These are phyloP conservation scores for Pandemis corylana DNA, from an alignment of 2,888 invertebrate genomes.

Conservation along the genomic window DNA sequence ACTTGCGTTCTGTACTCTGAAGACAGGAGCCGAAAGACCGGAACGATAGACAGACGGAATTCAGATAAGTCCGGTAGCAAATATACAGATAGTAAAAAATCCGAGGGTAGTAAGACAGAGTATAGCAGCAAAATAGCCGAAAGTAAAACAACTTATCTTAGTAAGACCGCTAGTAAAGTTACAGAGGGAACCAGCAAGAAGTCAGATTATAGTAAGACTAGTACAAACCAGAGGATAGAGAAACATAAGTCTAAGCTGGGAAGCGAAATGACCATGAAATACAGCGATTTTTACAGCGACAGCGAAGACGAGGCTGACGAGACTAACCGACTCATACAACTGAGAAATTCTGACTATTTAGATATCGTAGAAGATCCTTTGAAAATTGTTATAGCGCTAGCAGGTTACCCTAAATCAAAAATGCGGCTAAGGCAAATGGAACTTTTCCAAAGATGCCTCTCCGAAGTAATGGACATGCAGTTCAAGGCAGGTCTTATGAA, in stretches of 20 bases:
- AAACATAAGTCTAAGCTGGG: conserved; percentile 49
- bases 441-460: conserved; percentile 65
- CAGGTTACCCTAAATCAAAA: conserved; percentile 74
- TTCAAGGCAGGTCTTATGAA: conserved; percentile 68
- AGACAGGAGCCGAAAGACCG: conserved; percentile 49
- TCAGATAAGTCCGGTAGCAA: conserved; percentile 56
- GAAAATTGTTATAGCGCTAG: conserved; percentile 70
- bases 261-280: conserved; percentile 63
- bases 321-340: conserved; percentile 68
- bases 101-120: conserved; percentile 44
- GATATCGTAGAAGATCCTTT: conserved; percentile 70
- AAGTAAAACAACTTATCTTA: conserved; percentile 43
- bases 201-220: conserved; percentile 47
- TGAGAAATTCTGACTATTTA: conserved; percentile 70
- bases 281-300: conserved; percentile 67
- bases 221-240: conserved; percentile 47
- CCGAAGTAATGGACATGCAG: conserved; percentile 74
- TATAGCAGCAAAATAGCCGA: conserved; percentile 56
- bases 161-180: conserved; percentile 47
- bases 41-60: conserved; percentile 31
- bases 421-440: conserved; percentile 73
- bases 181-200: conserved; percentile 25
- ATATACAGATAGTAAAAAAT: conserved; percentile 47
- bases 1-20: conserved; percentile 73
- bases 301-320: conserved; percentile 69